Percentiles rank a stretch among this genome's conserved stretches.
Evolutionary conservation across 2,113 vertebrate genomes (phyloP).

Genomic region (Albula goreensis): DNA sequence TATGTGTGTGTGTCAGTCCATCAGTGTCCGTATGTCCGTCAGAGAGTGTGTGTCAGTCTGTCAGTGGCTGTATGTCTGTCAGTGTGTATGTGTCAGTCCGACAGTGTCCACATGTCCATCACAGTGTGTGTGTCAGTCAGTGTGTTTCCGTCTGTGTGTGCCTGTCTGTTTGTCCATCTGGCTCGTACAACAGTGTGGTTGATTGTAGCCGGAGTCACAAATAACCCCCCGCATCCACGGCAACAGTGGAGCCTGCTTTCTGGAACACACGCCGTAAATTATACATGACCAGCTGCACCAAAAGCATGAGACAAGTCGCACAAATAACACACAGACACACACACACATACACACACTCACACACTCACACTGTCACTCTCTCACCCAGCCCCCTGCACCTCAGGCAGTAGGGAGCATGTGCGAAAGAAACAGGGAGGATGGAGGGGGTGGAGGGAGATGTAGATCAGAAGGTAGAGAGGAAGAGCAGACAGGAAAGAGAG

Average conservation of each 20-base stretch:
- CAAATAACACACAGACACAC: background rate
- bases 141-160: background rate
- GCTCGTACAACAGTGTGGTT: background rate
- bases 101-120: background rate
- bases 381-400: slow-evolving; percentile 54
- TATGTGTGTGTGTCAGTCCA: too few species aligned
- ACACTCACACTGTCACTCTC: slow-evolving; percentile 22
- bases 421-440: slow-evolving; percentile 42
- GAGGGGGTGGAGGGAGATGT: slow-evolving; percentile 36
- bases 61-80: background rate
- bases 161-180: too few species aligned
- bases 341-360: slow-evolving; percentile 4
- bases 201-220: slow-evolving; percentile 35
- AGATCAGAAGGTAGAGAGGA: slow-evolving; percentile 50
- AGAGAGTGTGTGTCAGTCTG: background rate
- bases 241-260: slow-evolving; percentile 28
- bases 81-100: background rate
- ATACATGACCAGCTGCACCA: slow-evolving; percentile 28
- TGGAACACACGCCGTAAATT: slow-evolving; percentile 47
- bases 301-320: background rate
- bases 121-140: background rate
- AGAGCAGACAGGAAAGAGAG: slow-evolving; percentile 35
- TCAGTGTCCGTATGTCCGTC: background rate
- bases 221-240: slow-evolving; percentile 40
- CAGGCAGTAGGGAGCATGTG: slow-evolving; percentile 50